phyloP scores from a whole-genome alignment of 2,113 vertebrate genomes.

The Elgaria multicarinata region DNA sequence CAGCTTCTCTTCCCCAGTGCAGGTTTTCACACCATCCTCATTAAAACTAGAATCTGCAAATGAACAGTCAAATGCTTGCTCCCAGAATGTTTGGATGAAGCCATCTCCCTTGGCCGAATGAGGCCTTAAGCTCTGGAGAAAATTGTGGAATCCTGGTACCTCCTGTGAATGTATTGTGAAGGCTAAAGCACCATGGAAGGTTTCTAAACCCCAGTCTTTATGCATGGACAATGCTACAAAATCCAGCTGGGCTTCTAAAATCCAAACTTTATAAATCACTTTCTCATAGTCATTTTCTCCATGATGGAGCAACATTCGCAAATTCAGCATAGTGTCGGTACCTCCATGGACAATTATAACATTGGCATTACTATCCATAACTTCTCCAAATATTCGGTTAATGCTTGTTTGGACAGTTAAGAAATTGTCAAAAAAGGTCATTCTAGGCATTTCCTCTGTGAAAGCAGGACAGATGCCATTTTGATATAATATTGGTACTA shows the following conservation, averaged over 20 bases:
- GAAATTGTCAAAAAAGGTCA: neutral
- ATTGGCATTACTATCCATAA: constrained; percentile 6
- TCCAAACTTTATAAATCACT: constrained; percentile 2
- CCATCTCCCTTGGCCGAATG: neutral
- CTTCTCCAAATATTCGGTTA: neutral
- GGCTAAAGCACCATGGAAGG: neutral
- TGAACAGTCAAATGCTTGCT: constrained; percentile 12
- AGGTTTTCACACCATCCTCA: neutral
- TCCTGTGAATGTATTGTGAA: neutral
- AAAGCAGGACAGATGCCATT: constrained; percentile 17
- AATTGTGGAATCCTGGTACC: neutral
- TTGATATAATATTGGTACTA: neutral
- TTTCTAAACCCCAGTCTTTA: neutral
- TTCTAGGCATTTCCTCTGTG: neutral
- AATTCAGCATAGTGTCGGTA: neutral
- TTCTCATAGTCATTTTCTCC: neutral
- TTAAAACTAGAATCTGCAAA: neutral
- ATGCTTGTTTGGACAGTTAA: neutral
- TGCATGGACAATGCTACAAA: neutral
- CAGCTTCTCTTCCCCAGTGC: neutral
- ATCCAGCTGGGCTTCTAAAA: neutral
- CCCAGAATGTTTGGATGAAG: neutral
- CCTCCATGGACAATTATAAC: constrained; percentile 3
- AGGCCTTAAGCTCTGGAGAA: neutral
- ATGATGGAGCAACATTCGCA: neutral